A percentile compares a stretch with the other conserved stretches of the same genome.
Conservation (phyloP, 2,113 vertebrate species). For the Hyla sarda region DNA sequence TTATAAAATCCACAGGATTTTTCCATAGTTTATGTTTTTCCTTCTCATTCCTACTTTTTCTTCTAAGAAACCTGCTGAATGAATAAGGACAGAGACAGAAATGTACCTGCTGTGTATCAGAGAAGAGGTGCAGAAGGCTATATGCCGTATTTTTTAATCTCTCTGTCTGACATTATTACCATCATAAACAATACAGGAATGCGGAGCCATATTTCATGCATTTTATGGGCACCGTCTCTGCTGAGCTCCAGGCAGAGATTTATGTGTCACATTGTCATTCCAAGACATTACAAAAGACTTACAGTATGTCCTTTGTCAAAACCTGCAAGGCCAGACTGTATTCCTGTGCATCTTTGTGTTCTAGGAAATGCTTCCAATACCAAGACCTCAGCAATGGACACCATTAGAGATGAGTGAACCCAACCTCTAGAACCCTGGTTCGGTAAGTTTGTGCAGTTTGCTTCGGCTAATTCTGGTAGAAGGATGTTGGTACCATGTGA, state of each 20-base stretch:
- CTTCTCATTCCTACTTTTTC: too few relatives aligned
- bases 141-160: not conserved
- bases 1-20: too few relatives aligned
- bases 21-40: too few relatives aligned
- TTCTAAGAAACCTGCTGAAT: not conserved
- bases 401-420: too few relatives aligned
- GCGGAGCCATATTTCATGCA: conserved; percentile 21
- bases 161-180: conserved; percentile 29
- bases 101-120: not conserved
- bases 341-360: not conserved
- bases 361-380: not conserved
- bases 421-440: too few relatives aligned
- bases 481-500: too few relatives aligned
- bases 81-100: not conserved
- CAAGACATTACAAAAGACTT: conserved; percentile 32
- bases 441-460: too few relatives aligned
- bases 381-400: not conserved
- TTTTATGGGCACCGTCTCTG: not conserved
- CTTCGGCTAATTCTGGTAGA: too few relatives aligned
- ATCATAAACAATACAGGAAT: conserved; percentile 39
- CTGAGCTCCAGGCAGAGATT: conserved; percentile 23
- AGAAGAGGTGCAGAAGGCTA: not conserved
- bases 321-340: not conserved
- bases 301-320: conserved; percentile 32
- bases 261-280: conserved; percentile 23